Conservation (phyloP, 2,797 vertebrate genomes). For the Coracias cyanogaster region DNA sequence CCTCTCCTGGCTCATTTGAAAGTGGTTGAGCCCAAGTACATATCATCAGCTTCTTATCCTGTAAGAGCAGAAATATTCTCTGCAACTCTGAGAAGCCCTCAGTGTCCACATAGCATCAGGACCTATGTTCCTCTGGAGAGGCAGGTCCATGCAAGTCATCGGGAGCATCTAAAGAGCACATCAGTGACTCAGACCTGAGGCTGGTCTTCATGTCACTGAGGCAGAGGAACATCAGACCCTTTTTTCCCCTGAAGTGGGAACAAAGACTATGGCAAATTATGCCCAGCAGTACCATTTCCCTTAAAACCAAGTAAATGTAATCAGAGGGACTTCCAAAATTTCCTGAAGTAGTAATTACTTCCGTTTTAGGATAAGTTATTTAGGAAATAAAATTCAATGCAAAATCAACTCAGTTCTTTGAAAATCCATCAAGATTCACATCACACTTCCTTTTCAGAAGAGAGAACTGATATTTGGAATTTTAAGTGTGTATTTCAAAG, state of each 20-base stretch:
- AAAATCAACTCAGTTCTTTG: constrained; percentile 24
- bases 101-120: background rate
- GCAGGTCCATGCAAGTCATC: background rate
- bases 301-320: background rate
- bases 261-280: background rate
- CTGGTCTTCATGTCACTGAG: too few relatives aligned
- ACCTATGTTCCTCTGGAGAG: background rate
- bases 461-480: constrained; percentile 30
- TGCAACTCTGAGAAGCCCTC: background rate
- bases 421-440: constrained; percentile 55
- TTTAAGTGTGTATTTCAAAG: constrained; percentile 52
- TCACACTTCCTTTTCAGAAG: constrained; percentile 31
- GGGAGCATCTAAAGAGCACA: background rate
- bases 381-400: constrained; percentile 30
- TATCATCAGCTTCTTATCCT: background rate
- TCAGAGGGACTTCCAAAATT: background rate
- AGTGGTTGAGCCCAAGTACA: background rate
- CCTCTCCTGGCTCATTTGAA: background rate
- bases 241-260: background rate
- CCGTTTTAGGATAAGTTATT: background rate
- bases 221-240: background rate
- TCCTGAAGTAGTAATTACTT: background rate
- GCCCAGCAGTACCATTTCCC: background rate
- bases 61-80: background rate
- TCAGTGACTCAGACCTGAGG: background rate